phyloP scores from a whole-genome alignment of 2,888 invertebrate species.

The Melikaiella ostensackeni region DNA sequence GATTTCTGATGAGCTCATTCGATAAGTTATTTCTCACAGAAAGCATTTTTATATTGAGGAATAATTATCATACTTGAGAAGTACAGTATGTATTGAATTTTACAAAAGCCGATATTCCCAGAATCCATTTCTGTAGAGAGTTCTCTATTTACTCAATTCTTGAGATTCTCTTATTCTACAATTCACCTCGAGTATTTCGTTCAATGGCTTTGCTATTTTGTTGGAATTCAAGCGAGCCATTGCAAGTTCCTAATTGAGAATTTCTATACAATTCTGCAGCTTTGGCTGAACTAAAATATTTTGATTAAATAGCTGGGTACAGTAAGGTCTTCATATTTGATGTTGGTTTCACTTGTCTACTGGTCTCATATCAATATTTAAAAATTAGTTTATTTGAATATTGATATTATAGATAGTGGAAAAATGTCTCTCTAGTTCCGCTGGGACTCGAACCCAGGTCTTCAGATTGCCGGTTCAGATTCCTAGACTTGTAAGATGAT shows the following conservation, averaged over 20 bases:
- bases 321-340: background rate
- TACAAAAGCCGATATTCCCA: background rate
- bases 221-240: conserved; percentile 10
- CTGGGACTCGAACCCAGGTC: no score
- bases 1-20: background rate
- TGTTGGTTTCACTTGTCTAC: no score
- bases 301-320: background rate
- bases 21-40: background rate
- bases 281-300: background rate
- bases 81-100: background rate
- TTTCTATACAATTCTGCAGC: conserved; percentile 13
- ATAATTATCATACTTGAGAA: background rate
- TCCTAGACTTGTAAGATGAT: no score
- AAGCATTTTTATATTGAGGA: background rate
- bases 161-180: background rate
- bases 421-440: no score
- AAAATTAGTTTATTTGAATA: no score
- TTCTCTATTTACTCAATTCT: background rate
- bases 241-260: conserved; percentile 2
- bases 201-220: conserved; percentile 3
- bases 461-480: no score
- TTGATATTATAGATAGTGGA: no score
- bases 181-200: conserved; percentile 27
- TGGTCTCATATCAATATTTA: background rate
- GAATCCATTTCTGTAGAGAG: background rate